These are phyloP conservation scores for Lota lota DNA, from an alignment of 2,113 vertebrate species.

Conservation along the genomic window DNA sequence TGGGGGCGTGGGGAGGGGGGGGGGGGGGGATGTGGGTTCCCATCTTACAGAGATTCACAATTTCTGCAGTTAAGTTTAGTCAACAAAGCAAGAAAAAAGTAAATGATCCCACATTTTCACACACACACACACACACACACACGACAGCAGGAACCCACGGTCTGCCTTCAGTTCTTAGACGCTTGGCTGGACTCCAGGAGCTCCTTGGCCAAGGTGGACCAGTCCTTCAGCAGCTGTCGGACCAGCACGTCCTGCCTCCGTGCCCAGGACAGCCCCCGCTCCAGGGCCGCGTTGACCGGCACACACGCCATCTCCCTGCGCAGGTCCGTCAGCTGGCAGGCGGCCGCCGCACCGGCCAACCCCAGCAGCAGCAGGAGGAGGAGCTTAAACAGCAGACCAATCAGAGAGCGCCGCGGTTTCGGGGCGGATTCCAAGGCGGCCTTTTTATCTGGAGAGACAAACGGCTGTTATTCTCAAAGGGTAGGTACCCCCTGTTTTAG, in stretches of 20 bases:
- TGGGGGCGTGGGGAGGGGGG: constrained; percentile 17
- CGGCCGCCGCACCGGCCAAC: constrained; percentile 58
- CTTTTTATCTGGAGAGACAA: constrained; percentile 56
- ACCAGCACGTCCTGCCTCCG: constrained; percentile 72
- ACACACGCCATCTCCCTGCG: constrained; percentile 75
- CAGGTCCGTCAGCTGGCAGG: constrained; percentile 82
- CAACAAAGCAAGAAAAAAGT: neutral
- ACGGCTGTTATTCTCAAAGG: neutral
- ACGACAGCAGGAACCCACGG: constrained; percentile 6
- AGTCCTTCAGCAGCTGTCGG: constrained; percentile 69
- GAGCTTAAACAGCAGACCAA: constrained; percentile 72
- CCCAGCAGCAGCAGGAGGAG: constrained; percentile 74
- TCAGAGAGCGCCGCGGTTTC: constrained; percentile 53
- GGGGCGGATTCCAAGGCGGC: constrained; percentile 5
- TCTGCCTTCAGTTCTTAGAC: constrained; percentile 63
- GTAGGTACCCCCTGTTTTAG: too few relatives aligned
- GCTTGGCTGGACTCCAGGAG: constrained; percentile 75
- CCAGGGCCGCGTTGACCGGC: constrained; percentile 76
- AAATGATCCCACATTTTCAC: neutral
- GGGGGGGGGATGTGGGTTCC: constrained; percentile 19
- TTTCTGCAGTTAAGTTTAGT: constrained; percentile 17
- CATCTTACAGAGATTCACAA: constrained; percentile 25
- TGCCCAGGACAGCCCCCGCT: constrained; percentile 77
- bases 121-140: neutral
- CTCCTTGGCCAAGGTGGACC: constrained; percentile 45